phyloP scores from a whole-genome alignment of 2,888 invertebrate species.

The Drosophila demipolita region DNA sequence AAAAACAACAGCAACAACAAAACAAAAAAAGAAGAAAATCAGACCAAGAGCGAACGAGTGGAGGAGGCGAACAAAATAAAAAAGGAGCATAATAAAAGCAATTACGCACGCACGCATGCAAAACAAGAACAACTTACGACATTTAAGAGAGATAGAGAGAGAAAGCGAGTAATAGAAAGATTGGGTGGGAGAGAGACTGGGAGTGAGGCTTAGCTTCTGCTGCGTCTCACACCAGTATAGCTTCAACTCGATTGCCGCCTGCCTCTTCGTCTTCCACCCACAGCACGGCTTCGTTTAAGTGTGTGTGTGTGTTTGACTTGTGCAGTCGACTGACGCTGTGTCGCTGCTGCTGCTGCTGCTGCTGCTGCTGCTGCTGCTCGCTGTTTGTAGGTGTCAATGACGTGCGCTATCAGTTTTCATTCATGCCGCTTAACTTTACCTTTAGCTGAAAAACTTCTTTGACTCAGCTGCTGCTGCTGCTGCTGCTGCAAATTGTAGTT shows the following conservation, averaged over 20 bases:
- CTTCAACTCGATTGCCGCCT: slow-evolving; percentile 16
- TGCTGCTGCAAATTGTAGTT: slow-evolving; percentile 21
- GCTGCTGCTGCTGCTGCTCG: slow-evolving; percentile 7
- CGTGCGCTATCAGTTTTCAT: slow-evolving; percentile 78
- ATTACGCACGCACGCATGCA: slow-evolving; percentile 73
- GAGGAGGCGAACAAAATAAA: slow-evolving; percentile 11
- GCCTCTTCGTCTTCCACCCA: slow-evolving; percentile 21
- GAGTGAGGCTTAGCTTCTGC: slow-evolving; percentile 21
- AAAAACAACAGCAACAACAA: slow-evolving; percentile 12
- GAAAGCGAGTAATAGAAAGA: neutral
- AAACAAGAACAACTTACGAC: slow-evolving; percentile 19
- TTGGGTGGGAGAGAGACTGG: neutral
- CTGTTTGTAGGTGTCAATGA: slow-evolving; percentile 73
- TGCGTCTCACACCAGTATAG: slow-evolving; percentile 2
- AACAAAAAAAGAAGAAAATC: neutral
- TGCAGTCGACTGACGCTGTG: slow-evolving; percentile 22
- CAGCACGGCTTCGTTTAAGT: slow-evolving; percentile 2
- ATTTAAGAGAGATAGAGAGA: neutral
- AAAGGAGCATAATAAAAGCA: slow-evolving; percentile 50
- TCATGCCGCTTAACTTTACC: slow-evolving; percentile 61
- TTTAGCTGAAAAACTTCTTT: slow-evolving; percentile 47
- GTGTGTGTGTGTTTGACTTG: slow-evolving; percentile 21
- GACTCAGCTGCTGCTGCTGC: slow-evolving; percentile 20
- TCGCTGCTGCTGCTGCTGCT: slow-evolving; percentile 13
- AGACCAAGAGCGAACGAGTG: neutral